Conservation (phyloP, 1,140 invertebrate genomes). For the Drosophila chauvacae region DNA sequence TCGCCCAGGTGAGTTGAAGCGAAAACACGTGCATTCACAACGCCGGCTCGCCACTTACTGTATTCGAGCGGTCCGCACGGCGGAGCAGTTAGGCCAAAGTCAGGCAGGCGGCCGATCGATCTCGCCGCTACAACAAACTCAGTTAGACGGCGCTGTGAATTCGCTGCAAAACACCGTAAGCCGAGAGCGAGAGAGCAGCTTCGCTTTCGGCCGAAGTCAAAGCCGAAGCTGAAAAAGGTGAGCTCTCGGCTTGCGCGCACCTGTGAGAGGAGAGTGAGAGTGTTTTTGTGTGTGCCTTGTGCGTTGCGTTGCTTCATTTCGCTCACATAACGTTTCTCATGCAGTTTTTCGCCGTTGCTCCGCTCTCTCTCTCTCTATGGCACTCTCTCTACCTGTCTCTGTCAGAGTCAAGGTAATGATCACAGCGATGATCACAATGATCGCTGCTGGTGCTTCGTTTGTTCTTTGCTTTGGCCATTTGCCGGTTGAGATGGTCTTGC, state of each 20-base stretch:
- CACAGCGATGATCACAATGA: constrained; percentile 50
- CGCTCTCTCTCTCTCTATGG: constrained; percentile 13
- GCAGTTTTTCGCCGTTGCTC: constrained; percentile 66
- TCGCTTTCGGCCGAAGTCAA: constrained; percentile 58
- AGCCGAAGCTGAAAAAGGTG: constrained; percentile 7
- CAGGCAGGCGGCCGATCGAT: constrained; percentile 39
- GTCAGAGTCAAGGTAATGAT: constrained; percentile 84
- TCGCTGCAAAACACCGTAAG: constrained; percentile 81
- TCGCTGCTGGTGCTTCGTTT: constrained; percentile 28
- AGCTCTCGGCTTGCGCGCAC: constrained; percentile 30
- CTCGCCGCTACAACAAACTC: constrained; percentile 70
- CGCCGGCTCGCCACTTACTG: constrained; percentile 84
- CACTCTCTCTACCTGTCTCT: constrained; percentile 30
- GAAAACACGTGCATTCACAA: constrained; percentile 84
- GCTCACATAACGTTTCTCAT: constrained; percentile 82
- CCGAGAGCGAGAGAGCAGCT: constrained; percentile 36
- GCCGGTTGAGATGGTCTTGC: constrained; percentile 72
- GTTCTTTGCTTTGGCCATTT: constrained; percentile 69
- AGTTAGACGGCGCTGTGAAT: constrained; percentile 63
- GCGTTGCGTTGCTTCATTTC: constrained; percentile 69
- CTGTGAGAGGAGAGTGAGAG: constrained; percentile 76
- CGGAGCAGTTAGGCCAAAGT: constrained; percentile 84
- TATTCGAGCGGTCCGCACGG: constrained; percentile 79
- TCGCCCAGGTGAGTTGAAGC: constrained; percentile 56
- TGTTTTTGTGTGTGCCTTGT: constrained; percentile 60